Percentiles rank a stretch among this genome's conserved stretches.
These are phyloP conservation scores for Gymnoscelis rufifasciata DNA, from an alignment of 2,888 invertebrate genomes.

Conservation along the genomic window DNA sequence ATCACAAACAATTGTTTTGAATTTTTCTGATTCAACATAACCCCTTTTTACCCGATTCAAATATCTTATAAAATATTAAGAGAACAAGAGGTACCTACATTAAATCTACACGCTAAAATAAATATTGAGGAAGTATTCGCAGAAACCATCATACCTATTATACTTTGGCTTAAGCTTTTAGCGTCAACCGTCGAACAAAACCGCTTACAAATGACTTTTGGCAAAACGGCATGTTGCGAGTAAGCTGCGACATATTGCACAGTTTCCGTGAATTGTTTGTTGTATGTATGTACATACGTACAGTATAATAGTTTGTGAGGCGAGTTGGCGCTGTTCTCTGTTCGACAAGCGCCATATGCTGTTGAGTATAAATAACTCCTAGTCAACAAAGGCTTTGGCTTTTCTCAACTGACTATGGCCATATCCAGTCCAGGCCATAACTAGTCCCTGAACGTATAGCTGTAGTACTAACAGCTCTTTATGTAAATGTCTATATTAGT, in stretches of 20 bases:
- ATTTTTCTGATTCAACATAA: no score
- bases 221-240: constrained; percentile 4
- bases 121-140: constrained; percentile 2
- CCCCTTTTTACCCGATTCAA: no score
- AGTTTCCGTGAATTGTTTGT: constrained; percentile 17
- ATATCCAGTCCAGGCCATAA: no score
- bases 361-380: constrained; percentile 26
- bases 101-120: background rate
- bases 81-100: no score
- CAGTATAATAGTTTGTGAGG: constrained; percentile 14
- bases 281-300: constrained; percentile 4
- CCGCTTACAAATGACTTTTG: constrained; percentile 15
- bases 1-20: no score
- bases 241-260: constrained; percentile 14
- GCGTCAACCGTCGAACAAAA: constrained; percentile 7
- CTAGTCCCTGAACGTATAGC: no score
- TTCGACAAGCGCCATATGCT: constrained; percentile 25
- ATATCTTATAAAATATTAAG: no score
- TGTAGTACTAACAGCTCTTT: no score
- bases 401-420: constrained; percentile 30
- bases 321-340: constrained; percentile 24
- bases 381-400: constrained; percentile 29
- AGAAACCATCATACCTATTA: background rate
- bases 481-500: constrained; percentile 12
- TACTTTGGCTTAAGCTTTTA: constrained; percentile 4